Percentiles rank a stretch among this genome's conserved stretches.
phyloP scores from a whole-genome alignment of 2,113 vertebrate genomes.

The Sebastes fasciatus region DNA sequence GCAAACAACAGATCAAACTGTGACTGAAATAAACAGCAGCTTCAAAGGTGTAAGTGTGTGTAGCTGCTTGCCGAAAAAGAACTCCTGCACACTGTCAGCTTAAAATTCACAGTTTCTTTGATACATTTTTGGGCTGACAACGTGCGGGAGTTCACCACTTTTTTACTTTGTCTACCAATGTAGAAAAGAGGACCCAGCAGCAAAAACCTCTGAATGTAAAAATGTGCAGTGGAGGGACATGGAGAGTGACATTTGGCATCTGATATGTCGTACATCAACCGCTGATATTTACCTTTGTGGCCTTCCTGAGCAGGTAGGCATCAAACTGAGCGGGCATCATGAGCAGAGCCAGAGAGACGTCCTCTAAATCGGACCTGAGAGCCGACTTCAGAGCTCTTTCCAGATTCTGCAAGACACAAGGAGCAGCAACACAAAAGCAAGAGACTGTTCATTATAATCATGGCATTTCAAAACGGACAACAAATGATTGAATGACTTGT shows the following conservation, averaged over 20 bases:
- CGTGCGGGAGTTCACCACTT: too few species aligned
- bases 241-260: not conserved
- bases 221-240: too few species aligned
- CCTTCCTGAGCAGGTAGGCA: constrained; percentile 85
- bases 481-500: not conserved
- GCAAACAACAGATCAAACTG: too few species aligned
- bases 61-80: too few species aligned
- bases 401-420: constrained; percentile 81
- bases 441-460: not conserved
- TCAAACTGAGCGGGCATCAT: constrained; percentile 91
- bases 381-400: constrained; percentile 85
- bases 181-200: too few species aligned
- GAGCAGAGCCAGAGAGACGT: constrained; percentile 87
- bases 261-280: not conserved
- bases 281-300: constrained; percentile 73
- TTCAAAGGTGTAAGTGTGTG: too few species aligned
- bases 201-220: too few species aligned
- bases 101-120: too few species aligned
- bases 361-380: constrained; percentile 86
- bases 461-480: not conserved
- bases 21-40: too few species aligned
- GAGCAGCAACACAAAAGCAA: not conserved
- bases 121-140: too few species aligned
- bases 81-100: too few species aligned
- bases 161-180: too few species aligned